A percentile compares a stretch with the other conserved stretches of the same genome.
phyloP scores from a whole-genome alignment of 2,113 vertebrate genomes.

The Vimba vimba region DNA sequence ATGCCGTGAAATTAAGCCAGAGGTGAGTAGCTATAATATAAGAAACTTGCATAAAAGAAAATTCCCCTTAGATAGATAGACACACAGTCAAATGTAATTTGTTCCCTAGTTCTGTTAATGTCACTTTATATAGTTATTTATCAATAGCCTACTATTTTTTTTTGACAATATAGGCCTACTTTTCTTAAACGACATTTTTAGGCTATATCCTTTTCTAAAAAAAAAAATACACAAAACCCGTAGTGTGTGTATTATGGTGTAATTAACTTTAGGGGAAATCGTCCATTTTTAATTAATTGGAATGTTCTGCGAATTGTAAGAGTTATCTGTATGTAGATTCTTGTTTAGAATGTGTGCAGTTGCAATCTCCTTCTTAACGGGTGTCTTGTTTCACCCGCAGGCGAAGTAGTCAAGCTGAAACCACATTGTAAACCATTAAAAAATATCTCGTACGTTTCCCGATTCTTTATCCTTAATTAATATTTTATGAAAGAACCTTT shows the following conservation, averaged over 20 bases:
- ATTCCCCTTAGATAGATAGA: not conserved
- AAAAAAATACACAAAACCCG: not conserved
- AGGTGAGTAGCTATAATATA: not conserved
- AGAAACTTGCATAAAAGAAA: not conserved
- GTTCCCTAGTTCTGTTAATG: not conserved
- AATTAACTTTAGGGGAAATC: not conserved
- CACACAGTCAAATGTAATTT: not conserved
- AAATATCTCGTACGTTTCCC: conserved; percentile 4
- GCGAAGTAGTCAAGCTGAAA: conserved; percentile 74
- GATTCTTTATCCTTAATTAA: conserved; percentile 23
- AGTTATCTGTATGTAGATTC: not conserved
- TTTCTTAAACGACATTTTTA: not conserved
- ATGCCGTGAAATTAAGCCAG: not conserved
- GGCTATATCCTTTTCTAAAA: not conserved
- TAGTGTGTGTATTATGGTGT: too few relatives aligned
- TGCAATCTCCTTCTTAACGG: conserved; percentile 21
- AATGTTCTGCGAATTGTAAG: not conserved
- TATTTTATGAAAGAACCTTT: conserved; percentile 6
- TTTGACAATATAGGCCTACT: not conserved
- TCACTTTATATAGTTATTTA: not conserved
- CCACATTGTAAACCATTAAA: conserved; percentile 73
- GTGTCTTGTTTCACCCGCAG: conserved; percentile 78
- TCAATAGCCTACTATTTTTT: not conserved
- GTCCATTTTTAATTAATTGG: not conserved
- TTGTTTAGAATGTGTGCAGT: not conserved